phyloP scores from a whole-genome alignment of 2,888 invertebrate species.

The Margaritifera margaritifera region DNA sequence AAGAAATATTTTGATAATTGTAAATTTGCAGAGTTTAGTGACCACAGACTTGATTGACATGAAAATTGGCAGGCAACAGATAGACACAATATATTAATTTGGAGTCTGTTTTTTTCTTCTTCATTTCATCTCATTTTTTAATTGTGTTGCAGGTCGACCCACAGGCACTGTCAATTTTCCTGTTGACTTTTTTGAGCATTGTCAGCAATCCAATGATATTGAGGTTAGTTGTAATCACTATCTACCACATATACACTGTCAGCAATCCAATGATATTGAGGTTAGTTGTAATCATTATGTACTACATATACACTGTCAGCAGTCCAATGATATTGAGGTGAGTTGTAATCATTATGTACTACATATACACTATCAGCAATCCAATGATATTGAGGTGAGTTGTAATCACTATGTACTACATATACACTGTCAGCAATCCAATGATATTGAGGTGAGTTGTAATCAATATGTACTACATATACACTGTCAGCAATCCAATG shows the following conservation, averaged over 20 bases:
- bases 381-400: conserved; percentile 87
- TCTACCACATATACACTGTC: conserved; percentile 75
- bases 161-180: conserved; percentile 85
- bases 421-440: too few relatives aligned
- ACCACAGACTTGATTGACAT: too few relatives aligned
- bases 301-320: conserved; percentile 77
- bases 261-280: conserved; percentile 91
- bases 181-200: conserved; percentile 97
- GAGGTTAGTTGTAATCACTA: conserved; percentile 75
- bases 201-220: conserved; percentile 90
- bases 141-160: conserved; percentile 54
- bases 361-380: conserved; percentile 79
- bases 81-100: too few relatives aligned
- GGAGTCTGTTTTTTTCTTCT: background rate
- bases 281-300: conserved; percentile 30
- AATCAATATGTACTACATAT: too few relatives aligned
- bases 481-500: too few relatives aligned
- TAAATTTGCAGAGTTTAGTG: too few relatives aligned
- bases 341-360: conserved; percentile 3
- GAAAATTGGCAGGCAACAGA: too few relatives aligned
- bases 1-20: too few relatives aligned
- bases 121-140: background rate
- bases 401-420: too few relatives aligned
- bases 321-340: conserved; percentile 89
- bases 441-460: too few relatives aligned